These are phyloP conservation scores for Pachypanchax playfairii DNA, from an alignment of 2,113 vertebrate genomes.

Conservation along the genomic window DNA sequence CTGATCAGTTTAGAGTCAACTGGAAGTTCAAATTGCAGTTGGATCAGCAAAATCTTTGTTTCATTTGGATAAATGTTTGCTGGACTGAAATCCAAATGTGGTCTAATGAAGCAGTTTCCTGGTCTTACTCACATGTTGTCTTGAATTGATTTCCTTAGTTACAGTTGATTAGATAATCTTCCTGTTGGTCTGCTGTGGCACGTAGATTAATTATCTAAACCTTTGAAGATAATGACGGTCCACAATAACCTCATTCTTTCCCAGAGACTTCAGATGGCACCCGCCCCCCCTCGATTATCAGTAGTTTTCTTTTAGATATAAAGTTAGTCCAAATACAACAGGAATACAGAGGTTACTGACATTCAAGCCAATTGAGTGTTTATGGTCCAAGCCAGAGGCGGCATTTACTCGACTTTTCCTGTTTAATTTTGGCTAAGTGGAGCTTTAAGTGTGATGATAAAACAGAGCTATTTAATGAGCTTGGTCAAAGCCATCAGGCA, in stretches of 20 bases:
- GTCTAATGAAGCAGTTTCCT: constrained; percentile 23
- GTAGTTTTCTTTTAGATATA: not conserved
- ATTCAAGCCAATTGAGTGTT: constrained; percentile 32
- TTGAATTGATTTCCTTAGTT: not conserved
- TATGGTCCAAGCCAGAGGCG: constrained; percentile 12
- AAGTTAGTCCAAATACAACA: constrained; percentile 24
- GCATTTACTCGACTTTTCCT: constrained; percentile 50
- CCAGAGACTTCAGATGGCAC: constrained; percentile 1
- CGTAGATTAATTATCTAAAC: constrained; percentile 9
- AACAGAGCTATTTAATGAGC: constrained; percentile 64
- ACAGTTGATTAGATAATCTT: not conserved
- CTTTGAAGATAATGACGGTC: constrained; percentile 10
- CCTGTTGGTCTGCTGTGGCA: not conserved
- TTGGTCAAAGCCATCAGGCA: constrained; percentile 49
- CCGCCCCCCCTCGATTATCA: constrained; percentile 11
- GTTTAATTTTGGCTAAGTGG: constrained; percentile 61
- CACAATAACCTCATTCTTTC: constrained; percentile 7
- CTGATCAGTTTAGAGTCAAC: not conserved
- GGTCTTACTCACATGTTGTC: not conserved
- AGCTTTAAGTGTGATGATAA: constrained; percentile 67
- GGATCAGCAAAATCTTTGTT: not conserved
- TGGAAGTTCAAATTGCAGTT: no score
- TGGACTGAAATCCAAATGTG: not conserved
- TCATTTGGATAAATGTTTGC: constrained; percentile 1
- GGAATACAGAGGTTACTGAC: constrained; percentile 21